These are phyloP conservation scores for Alligator sinensis DNA, from an alignment of 2,113 vertebrate species.

Conservation along the genomic window DNA sequence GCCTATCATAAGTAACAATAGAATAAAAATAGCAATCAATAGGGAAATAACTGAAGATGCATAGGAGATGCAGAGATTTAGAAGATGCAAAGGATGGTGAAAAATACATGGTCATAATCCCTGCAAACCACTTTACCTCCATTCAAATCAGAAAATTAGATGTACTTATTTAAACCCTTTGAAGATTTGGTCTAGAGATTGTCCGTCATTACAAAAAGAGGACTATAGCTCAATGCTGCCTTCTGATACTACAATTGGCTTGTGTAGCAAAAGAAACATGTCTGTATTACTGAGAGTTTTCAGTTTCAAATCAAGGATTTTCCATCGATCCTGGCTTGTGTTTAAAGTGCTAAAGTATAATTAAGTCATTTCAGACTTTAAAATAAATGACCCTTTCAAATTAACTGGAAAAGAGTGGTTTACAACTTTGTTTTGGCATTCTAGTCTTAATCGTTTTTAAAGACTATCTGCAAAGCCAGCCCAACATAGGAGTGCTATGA, in stretches of 20 bases:
- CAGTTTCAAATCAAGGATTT: background rate
- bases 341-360: background rate
- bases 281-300: background rate
- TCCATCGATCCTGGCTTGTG: background rate
- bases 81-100: background rate
- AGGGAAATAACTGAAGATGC: background rate
- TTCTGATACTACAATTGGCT: background rate
- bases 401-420: background rate
- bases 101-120: background rate
- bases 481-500: background rate
- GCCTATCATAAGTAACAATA: background rate
- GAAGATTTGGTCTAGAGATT: fast-evolving
- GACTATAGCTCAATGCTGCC: fast-evolving
- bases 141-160: background rate
- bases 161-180: background rate
- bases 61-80: background rate
- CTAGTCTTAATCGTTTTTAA: background rate
- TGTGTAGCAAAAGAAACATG: background rate
- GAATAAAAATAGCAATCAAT: background rate
- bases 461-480: background rate
- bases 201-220: fast-evolving
- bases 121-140: background rate
- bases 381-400: conserved; percentile 3
- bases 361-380: background rate
- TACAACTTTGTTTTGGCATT: background rate